A percentile compares a stretch with the other conserved stretches of the same genome.
Evolutionary conservation across 30 jellyfish, hydroid and myxozoan species (phyloP).

Genomic region (Aurelia aurita complex sp. Pacific): DNA sequence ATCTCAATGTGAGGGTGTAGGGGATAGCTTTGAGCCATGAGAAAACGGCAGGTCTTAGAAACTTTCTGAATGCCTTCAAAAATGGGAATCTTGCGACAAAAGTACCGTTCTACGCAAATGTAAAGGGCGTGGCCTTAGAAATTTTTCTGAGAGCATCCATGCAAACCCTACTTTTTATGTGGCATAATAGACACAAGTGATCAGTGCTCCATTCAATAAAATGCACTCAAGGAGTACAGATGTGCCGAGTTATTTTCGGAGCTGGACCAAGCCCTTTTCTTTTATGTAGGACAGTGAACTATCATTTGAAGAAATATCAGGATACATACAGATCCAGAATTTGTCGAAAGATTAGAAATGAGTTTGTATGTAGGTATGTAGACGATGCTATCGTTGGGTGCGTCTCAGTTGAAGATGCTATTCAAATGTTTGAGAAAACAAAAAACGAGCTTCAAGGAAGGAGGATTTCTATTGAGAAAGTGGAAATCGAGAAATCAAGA

Average conservation of each 20-base stretch:
- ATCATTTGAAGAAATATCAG: constrained; percentile 13
- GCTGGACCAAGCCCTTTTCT: constrained; percentile 8
- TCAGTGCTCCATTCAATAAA: no score
- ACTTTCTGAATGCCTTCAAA: no score
- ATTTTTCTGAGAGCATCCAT: no score
- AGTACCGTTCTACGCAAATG: no score
- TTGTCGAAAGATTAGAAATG: constrained; percentile 12
- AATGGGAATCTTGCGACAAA: no score
- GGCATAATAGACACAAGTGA: no score
- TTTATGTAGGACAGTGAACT: constrained; percentile 8
- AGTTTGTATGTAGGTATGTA: constrained; percentile 34
- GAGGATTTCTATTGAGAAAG: constrained; percentile 25
- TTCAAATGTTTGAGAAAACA: constrained; percentile 6
- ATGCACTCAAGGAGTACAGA: constrained; percentile 2
- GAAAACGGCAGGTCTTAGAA: no score
- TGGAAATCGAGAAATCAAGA: constrained; percentile 19
- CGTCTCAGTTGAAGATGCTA: not conserved
- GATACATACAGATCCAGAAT: constrained; percentile 26
- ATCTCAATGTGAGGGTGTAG: no score
- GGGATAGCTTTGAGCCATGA: no score
- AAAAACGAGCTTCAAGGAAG: not conserved
- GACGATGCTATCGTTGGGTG: not conserved
- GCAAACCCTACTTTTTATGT: no score
- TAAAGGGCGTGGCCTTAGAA: no score
- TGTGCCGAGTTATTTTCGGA: constrained; percentile 10